Evolutionary conservation across 2,113 vertebrate species (phyloP).

Genomic region (Danionella cerebrum): DNA sequence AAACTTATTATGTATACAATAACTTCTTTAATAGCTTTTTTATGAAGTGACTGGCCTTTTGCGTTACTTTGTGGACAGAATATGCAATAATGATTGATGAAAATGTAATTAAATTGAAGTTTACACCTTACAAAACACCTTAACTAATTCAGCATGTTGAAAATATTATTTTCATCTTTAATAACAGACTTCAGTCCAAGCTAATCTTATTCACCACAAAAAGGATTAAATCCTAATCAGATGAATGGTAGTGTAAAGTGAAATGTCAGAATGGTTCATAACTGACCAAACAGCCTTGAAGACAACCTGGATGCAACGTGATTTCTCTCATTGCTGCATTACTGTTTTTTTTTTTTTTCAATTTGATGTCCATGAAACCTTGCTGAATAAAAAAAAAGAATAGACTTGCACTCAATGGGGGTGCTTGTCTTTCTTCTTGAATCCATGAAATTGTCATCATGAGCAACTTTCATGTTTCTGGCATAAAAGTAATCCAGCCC

Average conservation of each 20-base stretch:
- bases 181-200: neutral
- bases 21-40: too few species aligned
- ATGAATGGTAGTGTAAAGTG: neutral
- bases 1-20: too few species aligned
- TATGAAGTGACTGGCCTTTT: too few species aligned
- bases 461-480: conserved; percentile 35
- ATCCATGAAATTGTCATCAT: conserved; percentile 40
- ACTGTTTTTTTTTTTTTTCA: conserved; percentile 23
- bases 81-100: too few species aligned
- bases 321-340: conserved; percentile 17
- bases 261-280: conserved; percentile 5
- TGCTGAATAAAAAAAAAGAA: conserved; percentile 12
- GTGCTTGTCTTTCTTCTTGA: conserved; percentile 21
- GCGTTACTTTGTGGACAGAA: too few species aligned
- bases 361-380: conserved; percentile 22
- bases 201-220: neutral
- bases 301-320: conserved; percentile 1
- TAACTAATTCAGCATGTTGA: neutral
- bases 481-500: conserved; percentile 26
- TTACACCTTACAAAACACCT: too few species aligned
- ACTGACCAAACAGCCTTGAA: conserved; percentile 22
- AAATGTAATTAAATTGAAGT: too few species aligned
- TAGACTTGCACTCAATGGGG: conserved; percentile 7
- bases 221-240: neutral
- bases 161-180: neutral